Percentiles rank a stretch among this genome's conserved stretches.
These are phyloP conservation scores for Chrysina gloriosa DNA, from an alignment of 2,888 invertebrate genomes.

Conservation along the genomic window DNA sequence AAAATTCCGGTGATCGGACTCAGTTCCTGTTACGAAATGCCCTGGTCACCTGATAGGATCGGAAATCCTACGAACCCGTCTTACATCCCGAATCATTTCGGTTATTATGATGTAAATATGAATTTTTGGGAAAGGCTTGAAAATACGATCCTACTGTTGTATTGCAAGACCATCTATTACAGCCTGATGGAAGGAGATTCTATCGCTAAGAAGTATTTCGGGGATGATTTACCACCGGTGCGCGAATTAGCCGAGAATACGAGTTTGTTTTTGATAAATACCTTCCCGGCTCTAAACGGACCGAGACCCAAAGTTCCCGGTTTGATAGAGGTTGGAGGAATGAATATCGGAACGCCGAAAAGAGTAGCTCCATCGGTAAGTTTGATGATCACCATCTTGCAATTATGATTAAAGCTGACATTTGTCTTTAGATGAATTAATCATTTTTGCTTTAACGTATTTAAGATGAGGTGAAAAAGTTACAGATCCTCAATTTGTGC, in stretches of 20 bases:
- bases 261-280: slow-evolving; percentile 65
- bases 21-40: slow-evolving; percentile 65
- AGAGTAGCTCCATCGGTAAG: slow-evolving; percentile 37
- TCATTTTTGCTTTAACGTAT: too few species aligned
- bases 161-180: slow-evolving; percentile 50
- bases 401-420: too few species aligned
- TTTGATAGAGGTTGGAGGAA: slow-evolving; percentile 67
- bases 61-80: slow-evolving; percentile 65
- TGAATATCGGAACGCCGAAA: slow-evolving; percentile 64
- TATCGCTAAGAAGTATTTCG: slow-evolving; percentile 55
- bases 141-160: slow-evolving; percentile 51
- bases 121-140: slow-evolving; percentile 54
- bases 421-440: too few species aligned
- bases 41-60: slow-evolving; percentile 64
- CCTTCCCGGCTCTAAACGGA: slow-evolving; percentile 64
- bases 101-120: slow-evolving; percentile 54
- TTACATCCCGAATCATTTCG: slow-evolving; percentile 65
- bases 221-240: slow-evolving; percentile 52
- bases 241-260: slow-evolving; percentile 63
- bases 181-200: slow-evolving; percentile 50
- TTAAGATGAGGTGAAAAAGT: too few species aligned
- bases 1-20: slow-evolving; percentile 69
- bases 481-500: too few species aligned
- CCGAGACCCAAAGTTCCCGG: slow-evolving; percentile 64
- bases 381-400: too few species aligned